Conservation (phyloP, 2,113 vertebrate species). For the Crotalus helleri region DNA sequence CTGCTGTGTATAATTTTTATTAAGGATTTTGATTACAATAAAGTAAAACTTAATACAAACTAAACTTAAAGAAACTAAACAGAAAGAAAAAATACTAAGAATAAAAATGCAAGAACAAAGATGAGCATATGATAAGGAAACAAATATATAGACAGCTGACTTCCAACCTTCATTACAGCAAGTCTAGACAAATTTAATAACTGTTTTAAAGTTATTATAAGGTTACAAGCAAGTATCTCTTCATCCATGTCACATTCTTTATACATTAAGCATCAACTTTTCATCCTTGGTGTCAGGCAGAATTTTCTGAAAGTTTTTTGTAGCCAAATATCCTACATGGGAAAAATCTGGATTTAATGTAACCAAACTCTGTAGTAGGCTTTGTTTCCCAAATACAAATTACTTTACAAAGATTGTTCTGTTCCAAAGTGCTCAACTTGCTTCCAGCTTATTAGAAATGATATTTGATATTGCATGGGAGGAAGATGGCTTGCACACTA, state of each 20-base stretch:
- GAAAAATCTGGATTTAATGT: background rate
- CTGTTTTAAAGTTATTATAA: background rate
- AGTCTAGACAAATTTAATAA: background rate
- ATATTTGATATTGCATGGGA: background rate
- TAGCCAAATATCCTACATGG: background rate
- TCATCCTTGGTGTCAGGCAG: background rate
- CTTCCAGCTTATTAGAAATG: background rate
- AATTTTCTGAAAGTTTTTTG: background rate
- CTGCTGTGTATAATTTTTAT: background rate
- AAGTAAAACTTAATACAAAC: background rate
- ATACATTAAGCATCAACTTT: background rate
- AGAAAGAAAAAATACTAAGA: background rate
- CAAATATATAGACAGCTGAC: background rate
- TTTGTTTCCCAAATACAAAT: background rate
- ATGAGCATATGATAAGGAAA: background rate
- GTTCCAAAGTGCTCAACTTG: background rate
- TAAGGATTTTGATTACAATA: background rate
- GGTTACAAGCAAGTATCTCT: background rate
- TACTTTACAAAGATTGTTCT: background rate
- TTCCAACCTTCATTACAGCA: background rate
- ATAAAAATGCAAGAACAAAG: background rate
- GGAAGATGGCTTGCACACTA: no score
- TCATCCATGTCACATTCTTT: background rate
- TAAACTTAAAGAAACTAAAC: background rate
- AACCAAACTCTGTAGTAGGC: background rate